phyloP scores from a whole-genome alignment of 1,140 invertebrate species.

The Cotesia vestalis region DNA sequence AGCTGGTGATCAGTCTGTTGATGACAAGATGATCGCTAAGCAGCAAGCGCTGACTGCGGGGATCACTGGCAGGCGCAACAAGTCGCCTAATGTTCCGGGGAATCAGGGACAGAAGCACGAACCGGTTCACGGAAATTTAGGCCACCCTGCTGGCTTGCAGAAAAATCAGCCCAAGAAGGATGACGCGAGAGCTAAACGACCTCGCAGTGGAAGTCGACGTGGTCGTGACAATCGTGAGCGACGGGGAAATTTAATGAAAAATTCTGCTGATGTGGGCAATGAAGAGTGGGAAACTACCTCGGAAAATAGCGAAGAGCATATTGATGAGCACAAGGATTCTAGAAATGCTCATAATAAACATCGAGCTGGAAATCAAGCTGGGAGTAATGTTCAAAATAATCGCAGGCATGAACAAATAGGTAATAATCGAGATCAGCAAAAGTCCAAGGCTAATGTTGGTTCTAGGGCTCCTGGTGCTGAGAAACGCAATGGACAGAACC shows the following conservation, averaged over 20 bases:
- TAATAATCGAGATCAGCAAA: conserved; percentile 52
- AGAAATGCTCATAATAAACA: conserved; percentile 54
- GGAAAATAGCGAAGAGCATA: conserved; percentile 72
- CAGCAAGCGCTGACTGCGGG: conserved; percentile 74
- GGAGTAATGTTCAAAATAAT: conserved; percentile 39
- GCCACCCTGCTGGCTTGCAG: conserved; percentile 17
- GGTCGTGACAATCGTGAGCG: conserved; percentile 56
- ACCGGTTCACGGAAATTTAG: conserved; percentile 35
- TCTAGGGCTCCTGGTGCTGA: conserved; percentile 59
- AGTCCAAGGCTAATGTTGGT: conserved; percentile 47
- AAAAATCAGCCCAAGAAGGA: conserved; percentile 56
- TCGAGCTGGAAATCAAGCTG: conserved; percentile 44
- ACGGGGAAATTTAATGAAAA: conserved; percentile 47
- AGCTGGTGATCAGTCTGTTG: conserved; percentile 60
- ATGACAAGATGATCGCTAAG: conserved; percentile 76
- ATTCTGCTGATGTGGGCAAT: conserved; percentile 65
- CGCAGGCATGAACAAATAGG: conserved; percentile 50
- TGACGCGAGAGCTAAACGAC: conserved; percentile 55
- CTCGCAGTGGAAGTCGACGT: conserved; percentile 58
- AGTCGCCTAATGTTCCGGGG: conserved; percentile 51
- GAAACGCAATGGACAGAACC: conserved; percentile 56
- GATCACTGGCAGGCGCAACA: conserved; percentile 67
- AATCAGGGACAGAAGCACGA: conserved; percentile 48
- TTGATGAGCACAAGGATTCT: conserved; percentile 60
- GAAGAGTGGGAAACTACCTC: conserved; percentile 77